Evolutionary conservation across 1,140 invertebrate species (phyloP).

Genomic region (Caenorhabditis inopinata): DNA sequence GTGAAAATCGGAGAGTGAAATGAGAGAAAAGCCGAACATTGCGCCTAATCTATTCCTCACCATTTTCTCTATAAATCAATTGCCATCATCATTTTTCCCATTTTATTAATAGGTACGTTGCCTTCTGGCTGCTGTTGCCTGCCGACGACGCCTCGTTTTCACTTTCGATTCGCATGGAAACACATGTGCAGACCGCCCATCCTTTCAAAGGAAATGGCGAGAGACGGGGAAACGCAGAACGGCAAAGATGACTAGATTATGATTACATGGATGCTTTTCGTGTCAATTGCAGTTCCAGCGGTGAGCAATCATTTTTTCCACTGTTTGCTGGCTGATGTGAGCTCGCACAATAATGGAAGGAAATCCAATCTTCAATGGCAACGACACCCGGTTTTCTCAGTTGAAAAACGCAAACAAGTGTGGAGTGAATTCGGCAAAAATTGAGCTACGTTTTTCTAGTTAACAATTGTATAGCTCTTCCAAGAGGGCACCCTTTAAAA

Average conservation of each 20-base stretch:
- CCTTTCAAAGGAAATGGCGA: not conserved
- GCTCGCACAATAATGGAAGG: too few relatives aligned
- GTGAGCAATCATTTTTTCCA: not conserved
- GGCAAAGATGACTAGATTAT: not conserved
- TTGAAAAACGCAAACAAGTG: too few relatives aligned
- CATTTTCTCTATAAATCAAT: conserved; percentile 14
- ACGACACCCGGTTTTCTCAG: too few relatives aligned
- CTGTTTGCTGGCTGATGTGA: too few relatives aligned
- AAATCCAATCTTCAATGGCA: too few relatives aligned
- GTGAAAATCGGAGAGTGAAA: not conserved
- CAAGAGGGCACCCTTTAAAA: too few relatives aligned
- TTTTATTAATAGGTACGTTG: conserved; percentile 33
- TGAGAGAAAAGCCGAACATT: not conserved
- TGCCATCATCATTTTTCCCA: conserved; percentile 27
- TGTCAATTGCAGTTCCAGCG: not conserved
- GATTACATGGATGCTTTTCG: not conserved
- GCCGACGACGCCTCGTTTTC: conserved; percentile 21
- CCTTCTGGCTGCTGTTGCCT: conserved; percentile 10
- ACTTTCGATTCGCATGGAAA: conserved; percentile 5
- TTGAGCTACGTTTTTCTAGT: too few relatives aligned
- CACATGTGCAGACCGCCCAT: not conserved
- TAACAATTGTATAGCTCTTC: too few relatives aligned
- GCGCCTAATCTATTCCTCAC: conserved; percentile 12
- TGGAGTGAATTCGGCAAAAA: too few relatives aligned
- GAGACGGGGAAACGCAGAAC: not conserved